Evolutionary conservation across 2,113 vertebrate species (phyloP), one percentile per base, ranked within the genome.

Genomic region (Odobenus rosmarus): DNA sequence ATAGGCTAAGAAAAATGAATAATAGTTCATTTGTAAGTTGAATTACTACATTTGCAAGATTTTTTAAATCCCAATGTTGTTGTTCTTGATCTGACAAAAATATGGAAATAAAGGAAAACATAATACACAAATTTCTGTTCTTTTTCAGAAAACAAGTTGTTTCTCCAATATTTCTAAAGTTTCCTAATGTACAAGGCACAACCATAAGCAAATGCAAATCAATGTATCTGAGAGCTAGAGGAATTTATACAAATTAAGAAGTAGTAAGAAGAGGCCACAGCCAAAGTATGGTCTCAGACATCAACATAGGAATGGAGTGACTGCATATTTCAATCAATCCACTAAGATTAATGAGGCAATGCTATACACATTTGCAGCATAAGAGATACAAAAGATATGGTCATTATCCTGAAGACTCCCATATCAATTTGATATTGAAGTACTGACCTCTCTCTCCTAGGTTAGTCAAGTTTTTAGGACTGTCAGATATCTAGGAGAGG

Each of bases 51-150:
- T 94, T 83, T 55, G 13, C n/a, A 59, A 49, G n/a, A 62, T 84
- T 93, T 93, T 36, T 57, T 69, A n/a, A 31, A 84, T 67, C 23
- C 7, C 11, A 16, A 19, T 77, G 4, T 80, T 82, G 49, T 72
- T 95, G 0, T 80, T 84, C 6, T 94, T 67, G 13, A 80, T 55
- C 24, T 19, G 26, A 74, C 49, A 85, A 71, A 82, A 11, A 69
- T 53, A 46, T 49, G 33, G 74, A 96, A 96, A 86, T 90, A 95
- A 81, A 31, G 81, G 42, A 92, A 93, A 85, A 77, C 0, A 53
- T 51, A 76, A 83, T 16, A 67, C 8, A 36, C 31, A 61, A 81
- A 79, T 26, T 61, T 79, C 0, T 71, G 61, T 84, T 94, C 23
- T 42, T 74, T 95, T 92, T 94, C 31, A 87, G 51, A 15, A 46